These are phyloP conservation scores for Ceryle rudis DNA, from an alignment of 2,797 vertebrate genomes.

Conservation along the genomic window DNA sequence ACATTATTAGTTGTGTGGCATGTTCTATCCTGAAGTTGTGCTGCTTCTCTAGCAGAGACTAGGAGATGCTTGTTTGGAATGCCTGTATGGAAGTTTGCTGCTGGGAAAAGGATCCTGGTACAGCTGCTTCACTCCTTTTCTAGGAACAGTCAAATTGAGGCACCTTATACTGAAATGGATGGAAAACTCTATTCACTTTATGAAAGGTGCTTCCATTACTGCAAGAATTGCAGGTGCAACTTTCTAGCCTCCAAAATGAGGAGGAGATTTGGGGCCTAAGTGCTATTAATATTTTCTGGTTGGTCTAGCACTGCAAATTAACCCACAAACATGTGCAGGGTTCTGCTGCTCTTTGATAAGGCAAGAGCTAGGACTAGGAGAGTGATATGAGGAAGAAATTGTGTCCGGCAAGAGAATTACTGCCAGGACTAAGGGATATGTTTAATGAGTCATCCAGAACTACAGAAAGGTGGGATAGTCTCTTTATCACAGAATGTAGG, in stretches of 20 bases:
- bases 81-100: accelerated
- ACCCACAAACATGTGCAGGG: background rate
- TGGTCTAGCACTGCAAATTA: background rate
- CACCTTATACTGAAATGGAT: background rate
- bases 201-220: background rate
- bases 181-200: background rate
- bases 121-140: background rate
- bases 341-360: constrained; percentile 22
- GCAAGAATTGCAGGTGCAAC: background rate
- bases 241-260: background rate
- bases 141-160: background rate
- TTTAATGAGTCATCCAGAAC: background rate
- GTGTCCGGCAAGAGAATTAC: background rate
- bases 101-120: background rate
- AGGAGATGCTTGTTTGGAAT: background rate
- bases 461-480: background rate
- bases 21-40: background rate
- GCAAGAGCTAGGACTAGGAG: background rate
- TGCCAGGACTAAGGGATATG: background rate
- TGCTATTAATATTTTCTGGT: background rate
- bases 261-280: background rate
- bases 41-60: background rate
- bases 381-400: background rate
- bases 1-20: background rate
- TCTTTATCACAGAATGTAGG: background rate